Evolutionary conservation across 2,888 invertebrate genomes (phyloP).

Genomic region (Glomeris marginata): DNA sequence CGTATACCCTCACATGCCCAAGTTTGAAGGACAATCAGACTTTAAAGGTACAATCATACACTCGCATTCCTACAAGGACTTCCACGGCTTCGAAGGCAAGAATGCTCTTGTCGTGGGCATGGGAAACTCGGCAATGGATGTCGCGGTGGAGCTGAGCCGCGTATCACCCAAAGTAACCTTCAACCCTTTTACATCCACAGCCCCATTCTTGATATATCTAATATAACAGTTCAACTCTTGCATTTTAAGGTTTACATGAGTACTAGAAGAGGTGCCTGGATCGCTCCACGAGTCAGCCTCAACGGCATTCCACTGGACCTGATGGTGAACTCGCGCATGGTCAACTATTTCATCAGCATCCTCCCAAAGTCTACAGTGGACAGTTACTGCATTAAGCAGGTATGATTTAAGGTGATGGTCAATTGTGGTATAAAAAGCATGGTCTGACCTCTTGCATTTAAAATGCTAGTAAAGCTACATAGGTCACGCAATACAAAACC

Average conservation of each 20-base stretch:
- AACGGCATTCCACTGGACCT: conserved; percentile 29
- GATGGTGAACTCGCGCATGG: no score
- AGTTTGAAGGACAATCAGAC: conserved; percentile 26
- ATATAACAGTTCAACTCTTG: no score
- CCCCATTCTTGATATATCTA: no score
- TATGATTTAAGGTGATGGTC: no score
- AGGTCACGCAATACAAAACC: no score
- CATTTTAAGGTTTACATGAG: conserved; percentile 33
- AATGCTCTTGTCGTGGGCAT: conserved; percentile 32
- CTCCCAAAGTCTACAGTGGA: no score
- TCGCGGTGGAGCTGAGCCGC: conserved; percentile 31
- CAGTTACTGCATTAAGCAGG: no score
- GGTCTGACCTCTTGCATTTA: no score
- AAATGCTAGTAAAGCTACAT: no score
- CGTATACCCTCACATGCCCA: conserved; percentile 29
- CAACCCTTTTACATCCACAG: not conserved
- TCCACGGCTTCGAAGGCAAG: conserved; percentile 27
- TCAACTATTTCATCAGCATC: no score
- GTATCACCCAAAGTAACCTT: not conserved
- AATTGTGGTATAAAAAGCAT: no score
- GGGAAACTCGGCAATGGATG: conserved; percentile 34
- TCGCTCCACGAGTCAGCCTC: conserved; percentile 32
- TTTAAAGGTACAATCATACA: conserved; percentile 22
- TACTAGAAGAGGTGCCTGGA: conserved; percentile 35
- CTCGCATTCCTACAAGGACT: conserved; percentile 24